Evolutionary conservation across 2,888 invertebrate genomes (phyloP), one percentile per base, ranked within the genome.

Genomic region (Alloplasta piceator): DNA sequence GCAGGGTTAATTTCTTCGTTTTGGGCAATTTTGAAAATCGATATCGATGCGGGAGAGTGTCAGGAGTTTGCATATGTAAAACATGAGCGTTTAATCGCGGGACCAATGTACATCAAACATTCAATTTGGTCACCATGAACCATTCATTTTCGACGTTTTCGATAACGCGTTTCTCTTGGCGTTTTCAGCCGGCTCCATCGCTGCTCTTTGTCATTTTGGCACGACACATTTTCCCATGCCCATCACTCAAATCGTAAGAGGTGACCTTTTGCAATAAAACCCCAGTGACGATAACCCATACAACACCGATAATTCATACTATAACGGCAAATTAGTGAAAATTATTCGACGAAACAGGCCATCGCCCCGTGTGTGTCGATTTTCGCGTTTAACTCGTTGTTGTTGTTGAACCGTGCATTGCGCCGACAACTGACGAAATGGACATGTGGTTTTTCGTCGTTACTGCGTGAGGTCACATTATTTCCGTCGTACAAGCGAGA

Each of bases 81-180:
- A 26, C 26, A 26, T 26, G 26, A 26, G 26, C 26, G 26, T 26
- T 26, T 26, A 26, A 26, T 26, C 26, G 26, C 26, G 26, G 26
- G 1, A 26, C 26, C 26, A 26, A 26, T 26, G 26, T 26, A 1
- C 26, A 14, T 43, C 5, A 14, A 16, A 9, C 63, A 10, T 56
- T 64, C 38, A 56, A 74, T 58, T 58, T 43, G 5, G 55, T 36
- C 36, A 5, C 68, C 41, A 63, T 56, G 41, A 63, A 41, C 68
- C 56, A 78, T 67, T 63, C 61, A 58, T 74, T 79, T 68, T 48
- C 10, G 12, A 9, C 6, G 61, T 48, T 78, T 78, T 78, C 63
- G 41, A 46, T 63, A 73, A 73, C 46, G 43, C 61, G 48, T 48
- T 68, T 56, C 38, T 36, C 6, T 36, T 1, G 26, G 9, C n/a